Percentiles rank a stretch among this genome's conserved stretches.
These are phyloP conservation scores for Unio pictorum DNA, from an alignment of 2,888 invertebrate species.

Conservation along the genomic window DNA sequence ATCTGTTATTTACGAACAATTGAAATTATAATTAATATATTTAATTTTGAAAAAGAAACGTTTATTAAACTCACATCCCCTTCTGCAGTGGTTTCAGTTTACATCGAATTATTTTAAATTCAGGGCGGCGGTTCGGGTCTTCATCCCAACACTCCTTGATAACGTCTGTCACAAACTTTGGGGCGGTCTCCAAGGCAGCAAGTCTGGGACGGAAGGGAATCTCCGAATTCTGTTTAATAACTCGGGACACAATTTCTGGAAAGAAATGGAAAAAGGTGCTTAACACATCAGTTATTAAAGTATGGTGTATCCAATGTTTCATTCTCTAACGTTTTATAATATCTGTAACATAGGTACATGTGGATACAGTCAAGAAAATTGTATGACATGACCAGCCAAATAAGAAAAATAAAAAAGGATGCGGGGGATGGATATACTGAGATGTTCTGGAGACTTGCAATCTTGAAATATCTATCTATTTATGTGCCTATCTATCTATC, in stretches of 20 bases:
- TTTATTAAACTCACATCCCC: slow-evolving; percentile 79
- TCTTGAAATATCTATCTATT: too few species aligned
- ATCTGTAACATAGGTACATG: too few species aligned
- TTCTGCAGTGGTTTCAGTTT: slow-evolving; percentile 92
- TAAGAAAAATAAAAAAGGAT: too few species aligned
- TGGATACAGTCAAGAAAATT: too few species aligned
- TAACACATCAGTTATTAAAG: not conserved
- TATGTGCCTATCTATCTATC: too few species aligned
- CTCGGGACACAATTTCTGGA: slow-evolving; percentile 88
- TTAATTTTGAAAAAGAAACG: not conserved
- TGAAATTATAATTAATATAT: not conserved
- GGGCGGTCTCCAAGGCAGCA: slow-evolving; percentile 81
- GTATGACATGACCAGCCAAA: too few species aligned
- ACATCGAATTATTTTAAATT: slow-evolving; percentile 88
- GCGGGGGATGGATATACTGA: too few species aligned
- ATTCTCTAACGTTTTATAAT: too few species aligned
- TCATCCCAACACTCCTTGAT: slow-evolving; percentile 97
- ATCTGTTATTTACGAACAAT: too few species aligned
- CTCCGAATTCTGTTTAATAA: slow-evolving; percentile 75
- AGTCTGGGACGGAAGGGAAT: slow-evolving; percentile 80
- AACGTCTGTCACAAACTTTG: slow-evolving; percentile 61
- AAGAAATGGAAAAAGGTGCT: slow-evolving; percentile 2
- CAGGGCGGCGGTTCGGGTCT: slow-evolving; percentile 89
- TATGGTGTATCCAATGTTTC: too few species aligned
- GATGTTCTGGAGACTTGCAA: too few species aligned